A percentile compares a stretch with the other conserved stretches of the same genome.
phyloP scores from a whole-genome alignment of 2,797 vertebrate species.

The Dicrostonyx torquatus region DNA sequence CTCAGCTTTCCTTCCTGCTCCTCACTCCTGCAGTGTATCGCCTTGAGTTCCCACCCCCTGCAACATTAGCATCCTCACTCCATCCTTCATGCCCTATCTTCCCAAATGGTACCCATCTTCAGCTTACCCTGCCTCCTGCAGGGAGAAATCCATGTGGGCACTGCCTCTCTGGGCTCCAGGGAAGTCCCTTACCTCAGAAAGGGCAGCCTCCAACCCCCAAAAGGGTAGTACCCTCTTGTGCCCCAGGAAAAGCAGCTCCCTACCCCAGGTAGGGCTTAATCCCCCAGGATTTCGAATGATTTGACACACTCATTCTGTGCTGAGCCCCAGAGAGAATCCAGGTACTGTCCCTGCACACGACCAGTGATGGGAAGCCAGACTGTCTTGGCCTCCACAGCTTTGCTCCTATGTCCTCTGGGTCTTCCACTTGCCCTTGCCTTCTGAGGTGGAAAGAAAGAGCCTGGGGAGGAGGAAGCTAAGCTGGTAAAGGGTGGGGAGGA shows the following conservation, averaged over 20 bases:
- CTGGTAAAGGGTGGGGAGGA: not conserved
- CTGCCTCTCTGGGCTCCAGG: not conserved
- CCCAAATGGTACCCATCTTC: not conserved
- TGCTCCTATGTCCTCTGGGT: not conserved
- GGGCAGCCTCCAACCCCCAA: not conserved
- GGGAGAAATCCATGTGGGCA: not conserved
- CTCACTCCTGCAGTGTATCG: not conserved
- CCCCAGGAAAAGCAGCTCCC: not conserved
- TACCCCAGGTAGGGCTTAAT: not conserved
- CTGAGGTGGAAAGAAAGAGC: not conserved
- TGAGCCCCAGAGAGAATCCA: not conserved
- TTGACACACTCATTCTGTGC: not conserved
- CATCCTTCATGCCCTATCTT: too few species aligned
- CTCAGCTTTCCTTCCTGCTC: not conserved
- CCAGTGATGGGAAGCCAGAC: rapidly evolving
- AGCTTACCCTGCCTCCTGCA: not conserved
- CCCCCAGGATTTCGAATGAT: not conserved
- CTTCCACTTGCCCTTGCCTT: not conserved
- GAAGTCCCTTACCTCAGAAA: not conserved
- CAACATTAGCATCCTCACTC: rapidly evolving
- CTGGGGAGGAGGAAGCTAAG: not conserved
- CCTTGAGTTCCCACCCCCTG: not conserved
- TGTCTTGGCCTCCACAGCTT: not conserved
- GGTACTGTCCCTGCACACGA: rapidly evolving
- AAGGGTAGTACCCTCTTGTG: not conserved